phyloP scores from a whole-genome alignment of 2,797 vertebrate species.

The Alosa sapidissima region DNA sequence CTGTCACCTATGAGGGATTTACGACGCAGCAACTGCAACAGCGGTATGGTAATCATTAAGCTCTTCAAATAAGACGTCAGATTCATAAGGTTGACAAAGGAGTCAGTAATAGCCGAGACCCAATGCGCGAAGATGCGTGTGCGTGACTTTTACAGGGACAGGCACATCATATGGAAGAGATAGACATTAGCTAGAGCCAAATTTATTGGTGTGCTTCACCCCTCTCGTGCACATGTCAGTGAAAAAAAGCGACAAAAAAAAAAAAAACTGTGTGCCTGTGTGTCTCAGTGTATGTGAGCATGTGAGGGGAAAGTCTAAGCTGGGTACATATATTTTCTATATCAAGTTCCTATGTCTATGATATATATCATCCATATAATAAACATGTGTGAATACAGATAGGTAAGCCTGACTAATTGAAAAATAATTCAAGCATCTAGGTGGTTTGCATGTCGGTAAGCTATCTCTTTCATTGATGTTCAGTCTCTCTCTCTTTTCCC shows the following conservation, averaged over 20 bases:
- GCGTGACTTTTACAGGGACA: constrained; percentile 64
- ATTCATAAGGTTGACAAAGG: constrained; percentile 56
- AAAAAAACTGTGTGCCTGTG: neutral
- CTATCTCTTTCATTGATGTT: neutral
- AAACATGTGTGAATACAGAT: neutral
- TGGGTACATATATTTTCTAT: neutral
- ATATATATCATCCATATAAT: neutral
- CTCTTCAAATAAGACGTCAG: constrained; percentile 63
- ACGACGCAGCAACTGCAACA: constrained; percentile 53
- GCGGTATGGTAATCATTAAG: constrained; percentile 66
- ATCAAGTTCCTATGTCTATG: neutral
- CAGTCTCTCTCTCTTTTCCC: neutral
- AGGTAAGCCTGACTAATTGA: neutral
- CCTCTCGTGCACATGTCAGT: neutral
- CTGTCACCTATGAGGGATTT: constrained; percentile 44
- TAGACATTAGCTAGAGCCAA: constrained; percentile 56
- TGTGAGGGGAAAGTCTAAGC: neutral
- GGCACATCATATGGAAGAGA: constrained; percentile 70
- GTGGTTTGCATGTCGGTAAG: neutral
- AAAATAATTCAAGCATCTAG: neutral
- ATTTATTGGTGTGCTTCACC: constrained; percentile 61
- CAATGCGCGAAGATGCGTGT: constrained; percentile 40
- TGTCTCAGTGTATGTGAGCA: neutral
- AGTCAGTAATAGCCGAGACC: constrained; percentile 52
- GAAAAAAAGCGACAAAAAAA: neutral